phyloP scores from a whole-genome alignment of 2,888 invertebrate species.

The Chrysolina americana region DNA sequence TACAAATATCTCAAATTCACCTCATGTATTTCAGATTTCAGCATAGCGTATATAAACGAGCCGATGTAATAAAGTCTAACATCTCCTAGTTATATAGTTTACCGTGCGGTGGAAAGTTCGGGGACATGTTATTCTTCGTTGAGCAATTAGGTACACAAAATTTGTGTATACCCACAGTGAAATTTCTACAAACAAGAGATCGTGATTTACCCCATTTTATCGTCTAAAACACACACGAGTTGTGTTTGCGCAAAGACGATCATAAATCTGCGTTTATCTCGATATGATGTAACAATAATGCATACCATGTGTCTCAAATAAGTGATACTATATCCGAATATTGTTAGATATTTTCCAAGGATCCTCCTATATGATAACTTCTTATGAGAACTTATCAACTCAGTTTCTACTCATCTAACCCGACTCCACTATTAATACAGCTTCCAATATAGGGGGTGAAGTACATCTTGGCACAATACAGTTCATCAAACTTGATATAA shows the following conservation, averaged over 20 bases:
- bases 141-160: conserved; percentile 18
- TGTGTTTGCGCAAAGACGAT: background rate
- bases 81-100: conserved; percentile 11
- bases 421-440: too few relatives aligned
- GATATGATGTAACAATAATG: background rate
- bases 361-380: too few relatives aligned
- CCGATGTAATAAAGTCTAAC: background rate
- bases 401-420: too few relatives aligned
- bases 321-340: too few relatives aligned
- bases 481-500: too few relatives aligned
- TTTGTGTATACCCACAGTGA: background rate
- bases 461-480: too few relatives aligned
- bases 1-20: background rate
- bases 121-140: conserved; percentile 16
- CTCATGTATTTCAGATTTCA: background rate
- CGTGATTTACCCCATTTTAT: conserved; percentile 20
- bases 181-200: conserved; percentile 22
- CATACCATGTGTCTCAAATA: background rate
- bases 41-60: background rate
- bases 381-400: too few relatives aligned
- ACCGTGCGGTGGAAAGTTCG: background rate
- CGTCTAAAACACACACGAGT: conserved; percentile 10
- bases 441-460: too few relatives aligned
- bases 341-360: too few relatives aligned
- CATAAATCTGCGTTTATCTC: conserved; percentile 16